Evolutionary conservation across 1,140 invertebrate genomes (phyloP).

Genomic region (Mercenaria mercenaria): DNA sequence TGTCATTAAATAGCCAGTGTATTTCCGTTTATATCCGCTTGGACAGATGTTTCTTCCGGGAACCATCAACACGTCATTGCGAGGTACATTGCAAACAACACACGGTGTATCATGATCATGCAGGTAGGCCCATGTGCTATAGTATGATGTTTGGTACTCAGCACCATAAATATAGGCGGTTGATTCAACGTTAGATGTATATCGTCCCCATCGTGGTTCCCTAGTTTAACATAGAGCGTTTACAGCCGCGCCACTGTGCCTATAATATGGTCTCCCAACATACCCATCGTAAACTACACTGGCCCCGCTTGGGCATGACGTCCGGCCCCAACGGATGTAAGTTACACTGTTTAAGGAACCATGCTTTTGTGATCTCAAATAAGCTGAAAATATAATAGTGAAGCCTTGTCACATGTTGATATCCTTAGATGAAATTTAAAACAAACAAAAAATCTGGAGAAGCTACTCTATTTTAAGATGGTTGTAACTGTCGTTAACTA

Average conservation of each 20-base stretch:
- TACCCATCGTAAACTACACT: slow-evolving; percentile 28
- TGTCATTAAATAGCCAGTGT: slow-evolving; percentile 66
- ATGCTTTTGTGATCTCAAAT: no score
- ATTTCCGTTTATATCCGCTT: slow-evolving; percentile 82
- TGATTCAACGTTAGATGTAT: neutral
- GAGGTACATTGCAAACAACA: slow-evolving; percentile 59
- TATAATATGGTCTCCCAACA: slow-evolving; percentile 42
- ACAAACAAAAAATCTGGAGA: no score
- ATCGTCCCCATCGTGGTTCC: slow-evolving; percentile 31
- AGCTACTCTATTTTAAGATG: no score
- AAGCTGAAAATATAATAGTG: no score
- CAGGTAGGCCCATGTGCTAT: neutral
- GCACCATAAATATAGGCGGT: slow-evolving; percentile 60
- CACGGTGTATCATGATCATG: slow-evolving; percentile 60
- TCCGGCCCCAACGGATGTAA: slow-evolving; percentile 51
- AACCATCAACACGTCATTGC: slow-evolving; percentile 57
- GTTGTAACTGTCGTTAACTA: no score
- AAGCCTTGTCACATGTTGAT: no score
- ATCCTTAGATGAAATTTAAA: no score
- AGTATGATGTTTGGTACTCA: slow-evolving; percentile 76
- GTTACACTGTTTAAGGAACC: no score
- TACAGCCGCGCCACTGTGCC: slow-evolving; percentile 35
- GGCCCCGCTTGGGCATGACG: neutral
- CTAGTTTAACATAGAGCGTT: slow-evolving; percentile 55
- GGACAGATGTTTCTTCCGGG: slow-evolving; percentile 85